A percentile compares a stretch with the other conserved stretches of the same genome.
Evolutionary conservation across 1,140 invertebrate species (phyloP).

Genomic region (Drosophila pruinosa): DNA sequence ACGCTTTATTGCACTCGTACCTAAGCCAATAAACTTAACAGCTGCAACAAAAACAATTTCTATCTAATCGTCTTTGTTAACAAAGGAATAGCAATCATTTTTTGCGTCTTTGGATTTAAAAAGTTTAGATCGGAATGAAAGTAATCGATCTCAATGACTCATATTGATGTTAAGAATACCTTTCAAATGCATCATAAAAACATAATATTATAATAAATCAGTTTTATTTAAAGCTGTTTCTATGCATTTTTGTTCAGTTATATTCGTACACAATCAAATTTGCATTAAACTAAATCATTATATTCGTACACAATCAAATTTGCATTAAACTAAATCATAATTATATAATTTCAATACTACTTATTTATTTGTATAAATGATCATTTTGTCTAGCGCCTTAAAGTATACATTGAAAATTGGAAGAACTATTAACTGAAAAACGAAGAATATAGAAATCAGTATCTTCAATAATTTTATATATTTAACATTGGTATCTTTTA

Average conservation of each 20-base stretch:
- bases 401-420: background rate
- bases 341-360: background rate
- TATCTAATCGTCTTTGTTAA: constrained; percentile 14
- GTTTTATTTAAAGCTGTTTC: too few relatives aligned
- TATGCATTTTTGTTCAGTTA: too few relatives aligned
- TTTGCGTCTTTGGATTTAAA: background rate
- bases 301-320: too few relatives aligned
- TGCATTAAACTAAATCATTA: too few relatives aligned
- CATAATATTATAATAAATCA: too few relatives aligned
- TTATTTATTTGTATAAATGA: background rate
- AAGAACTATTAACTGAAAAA: background rate
- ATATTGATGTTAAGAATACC: too few relatives aligned
- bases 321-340: too few relatives aligned
- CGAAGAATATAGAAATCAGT: background rate
- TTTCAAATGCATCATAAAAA: too few relatives aligned
- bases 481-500: background rate
- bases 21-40: background rate
- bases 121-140: background rate
- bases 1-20: background rate
- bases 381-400: background rate
- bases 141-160: background rate
- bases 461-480: background rate
- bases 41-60: background rate
- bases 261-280: too few relatives aligned
- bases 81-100: constrained; percentile 2